These are phyloP conservation scores for Lampropteryx suffumata DNA, from an alignment of 2,888 invertebrate genomes.

Conservation along the genomic window DNA sequence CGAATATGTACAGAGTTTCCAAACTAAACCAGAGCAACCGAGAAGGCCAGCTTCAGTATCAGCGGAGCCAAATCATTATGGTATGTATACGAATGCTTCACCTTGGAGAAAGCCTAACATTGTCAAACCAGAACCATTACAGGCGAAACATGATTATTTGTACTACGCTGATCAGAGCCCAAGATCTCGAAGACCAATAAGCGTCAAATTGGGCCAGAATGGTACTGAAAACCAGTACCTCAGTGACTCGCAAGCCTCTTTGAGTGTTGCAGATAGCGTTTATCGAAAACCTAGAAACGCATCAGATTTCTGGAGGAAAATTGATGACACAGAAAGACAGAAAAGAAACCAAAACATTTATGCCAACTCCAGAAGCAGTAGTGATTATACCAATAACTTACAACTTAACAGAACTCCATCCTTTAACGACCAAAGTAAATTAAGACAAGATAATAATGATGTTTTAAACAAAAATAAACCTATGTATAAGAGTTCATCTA, in stretches of 20 bases:
- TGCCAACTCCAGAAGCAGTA: constrained; percentile 63
- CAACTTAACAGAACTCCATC: constrained; percentile 48
- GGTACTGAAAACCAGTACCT: constrained; percentile 72
- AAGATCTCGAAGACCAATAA: constrained; percentile 88
- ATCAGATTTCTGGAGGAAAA: constrained; percentile 85
- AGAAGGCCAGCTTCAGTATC: constrained; percentile 76
- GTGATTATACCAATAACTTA: constrained; percentile 61
- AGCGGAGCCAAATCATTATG: constrained; percentile 77
- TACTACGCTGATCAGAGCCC: constrained; percentile 89
- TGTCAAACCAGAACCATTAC: constrained; percentile 68
- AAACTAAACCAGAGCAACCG: constrained; percentile 66
- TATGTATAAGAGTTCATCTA: constrained; percentile 51
- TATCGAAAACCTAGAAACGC: constrained; percentile 77
- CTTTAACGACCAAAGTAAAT: constrained; percentile 51
- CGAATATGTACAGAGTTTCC: constrained; percentile 61
- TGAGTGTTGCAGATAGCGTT: constrained; percentile 55
- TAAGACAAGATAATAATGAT: constrained; percentile 50
- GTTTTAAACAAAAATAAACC: constrained; percentile 60
- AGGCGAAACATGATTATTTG: constrained; percentile 79
- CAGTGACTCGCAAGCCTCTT: constrained; percentile 75
- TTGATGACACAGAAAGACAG: constrained; percentile 79
- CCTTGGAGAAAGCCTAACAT: constrained; percentile 68
- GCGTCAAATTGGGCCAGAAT: constrained; percentile 81
- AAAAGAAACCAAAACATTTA: constrained; percentile 61
- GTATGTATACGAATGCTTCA: constrained; percentile 65